A percentile compares a stretch with the other conserved stretches of the same genome.
phyloP scores from a whole-genome alignment of 2,888 invertebrate species.

The Platerodrilus igneus region DNA sequence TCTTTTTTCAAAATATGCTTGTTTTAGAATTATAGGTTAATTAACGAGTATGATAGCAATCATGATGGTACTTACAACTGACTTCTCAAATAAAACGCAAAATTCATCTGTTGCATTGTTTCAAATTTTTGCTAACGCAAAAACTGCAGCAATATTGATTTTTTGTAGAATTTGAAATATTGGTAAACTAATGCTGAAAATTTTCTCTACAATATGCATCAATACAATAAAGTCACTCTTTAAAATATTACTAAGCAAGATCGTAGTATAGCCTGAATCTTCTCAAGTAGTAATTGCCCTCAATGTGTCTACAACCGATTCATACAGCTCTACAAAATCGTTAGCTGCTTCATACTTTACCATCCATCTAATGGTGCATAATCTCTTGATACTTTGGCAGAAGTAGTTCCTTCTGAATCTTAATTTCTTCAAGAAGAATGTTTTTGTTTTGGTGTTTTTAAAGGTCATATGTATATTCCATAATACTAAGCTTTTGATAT shows the following conservation, averaged over 20 bases:
- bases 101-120: constrained; percentile 6
- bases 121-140: constrained; percentile 3
- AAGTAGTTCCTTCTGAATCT: constrained; percentile 5
- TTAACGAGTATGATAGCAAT: constrained; percentile 1
- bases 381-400: constrained; percentile 3
- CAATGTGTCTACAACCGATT: constrained; percentile 4
- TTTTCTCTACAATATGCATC: too few relatives aligned
- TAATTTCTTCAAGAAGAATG: not conserved
- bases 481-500: constrained; percentile 3
- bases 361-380: too few relatives aligned
- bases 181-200: constrained; percentile 2
- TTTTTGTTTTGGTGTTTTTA: constrained; percentile 1
- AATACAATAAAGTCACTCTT: too few relatives aligned
- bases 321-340: constrained; percentile 3
- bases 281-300: too few relatives aligned
- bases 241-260: too few relatives aligned
- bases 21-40: too few relatives aligned
- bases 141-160: constrained; percentile 4
- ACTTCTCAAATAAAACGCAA: constrained; percentile 6
- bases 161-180: constrained; percentile 6
- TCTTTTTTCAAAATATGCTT: constrained; percentile 1
- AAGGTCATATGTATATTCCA: constrained; percentile 3
- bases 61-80: constrained; percentile 5
- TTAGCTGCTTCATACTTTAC: constrained; percentile 1
- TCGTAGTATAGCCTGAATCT: too few relatives aligned